phyloP scores from a whole-genome alignment of 2,888 invertebrate species.

The Adela reaumurella region DNA sequence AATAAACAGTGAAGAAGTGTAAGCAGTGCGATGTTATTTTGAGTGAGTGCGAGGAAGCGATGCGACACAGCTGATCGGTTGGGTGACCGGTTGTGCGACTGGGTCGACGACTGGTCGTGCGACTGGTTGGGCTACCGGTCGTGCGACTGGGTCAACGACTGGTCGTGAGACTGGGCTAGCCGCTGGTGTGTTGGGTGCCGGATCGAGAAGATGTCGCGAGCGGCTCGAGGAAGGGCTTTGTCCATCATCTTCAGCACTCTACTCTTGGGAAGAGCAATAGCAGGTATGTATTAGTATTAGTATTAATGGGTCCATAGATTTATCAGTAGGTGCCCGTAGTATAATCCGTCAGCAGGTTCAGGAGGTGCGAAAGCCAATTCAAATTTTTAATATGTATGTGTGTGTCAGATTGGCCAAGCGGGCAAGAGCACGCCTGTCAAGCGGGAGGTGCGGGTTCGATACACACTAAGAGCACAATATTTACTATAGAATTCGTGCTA shows the following conservation, averaged over 20 bases:
- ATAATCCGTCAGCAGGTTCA: too few species aligned
- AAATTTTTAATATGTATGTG: too few species aligned
- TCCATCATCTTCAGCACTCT: conserved; percentile 45
- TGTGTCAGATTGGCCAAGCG: too few species aligned
- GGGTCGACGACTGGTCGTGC: background rate
- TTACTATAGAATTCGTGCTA: too few species aligned
- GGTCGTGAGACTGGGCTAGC: background rate
- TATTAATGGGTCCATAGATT: background rate
- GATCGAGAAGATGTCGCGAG: conserved; percentile 26
- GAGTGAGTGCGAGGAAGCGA: background rate
- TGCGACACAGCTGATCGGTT: background rate
- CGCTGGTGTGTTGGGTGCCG: background rate
- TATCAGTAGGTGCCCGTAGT: background rate
- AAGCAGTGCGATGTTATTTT: background rate
- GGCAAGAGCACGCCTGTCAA: too few species aligned
- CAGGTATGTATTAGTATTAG: conserved; percentile 37
- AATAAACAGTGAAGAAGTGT: too few species aligned
- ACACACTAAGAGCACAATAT: too few species aligned
- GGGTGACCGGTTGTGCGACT: background rate
- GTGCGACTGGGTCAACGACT: background rate
- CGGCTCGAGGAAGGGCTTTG: conserved; percentile 28
- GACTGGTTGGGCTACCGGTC: background rate
- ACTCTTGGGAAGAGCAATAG: conserved; percentile 42
- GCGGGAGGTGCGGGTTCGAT: too few species aligned
- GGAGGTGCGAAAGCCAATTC: too few species aligned